These are phyloP conservation scores for Caenorhabditis sulstoni DNA, from an alignment of 2,888 invertebrate genomes.

Conservation along the genomic window DNA sequence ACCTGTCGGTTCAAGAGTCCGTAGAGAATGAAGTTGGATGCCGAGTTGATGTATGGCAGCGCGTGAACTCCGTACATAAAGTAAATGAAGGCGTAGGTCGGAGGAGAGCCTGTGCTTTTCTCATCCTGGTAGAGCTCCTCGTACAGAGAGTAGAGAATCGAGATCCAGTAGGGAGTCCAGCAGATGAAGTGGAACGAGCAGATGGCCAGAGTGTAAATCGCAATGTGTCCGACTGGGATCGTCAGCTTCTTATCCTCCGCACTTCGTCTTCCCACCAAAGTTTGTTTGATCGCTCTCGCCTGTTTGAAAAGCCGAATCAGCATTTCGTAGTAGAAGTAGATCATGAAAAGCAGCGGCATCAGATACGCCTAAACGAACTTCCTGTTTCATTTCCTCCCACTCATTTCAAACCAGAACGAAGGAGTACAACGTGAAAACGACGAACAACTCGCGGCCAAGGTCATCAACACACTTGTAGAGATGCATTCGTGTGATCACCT, in stretches of 20 bases:
- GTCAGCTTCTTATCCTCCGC: constrained; percentile 65
- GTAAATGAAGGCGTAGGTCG: constrained; percentile 73
- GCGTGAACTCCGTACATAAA: constrained; percentile 80
- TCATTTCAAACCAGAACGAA: constrained; percentile 64
- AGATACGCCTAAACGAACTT: constrained; percentile 67
- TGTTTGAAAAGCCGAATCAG: constrained; percentile 74
- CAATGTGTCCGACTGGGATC: constrained; percentile 78
- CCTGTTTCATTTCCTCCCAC: not conserved
- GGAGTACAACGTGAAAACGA: constrained; percentile 67
- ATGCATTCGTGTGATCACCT: constrained; percentile 66
- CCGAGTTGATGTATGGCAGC: constrained; percentile 79
- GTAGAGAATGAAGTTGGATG: constrained; percentile 78
- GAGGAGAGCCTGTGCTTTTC: constrained; percentile 51
- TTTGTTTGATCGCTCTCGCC: constrained; percentile 66
- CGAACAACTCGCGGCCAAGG: constrained; percentile 66
- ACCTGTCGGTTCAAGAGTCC: constrained; percentile 74
- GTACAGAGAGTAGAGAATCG: constrained; percentile 76
- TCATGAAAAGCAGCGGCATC: constrained; percentile 76
- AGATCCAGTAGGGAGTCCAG: constrained; percentile 80
- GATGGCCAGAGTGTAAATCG: constrained; percentile 79
- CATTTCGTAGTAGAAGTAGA: constrained; percentile 79
- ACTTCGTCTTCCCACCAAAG: constrained; percentile 56
- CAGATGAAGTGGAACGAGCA: constrained; percentile 79
- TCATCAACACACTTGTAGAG: constrained; percentile 74
- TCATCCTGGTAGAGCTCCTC: constrained; percentile 68